Evolutionary conservation across 2,113 vertebrate species (phyloP), one percentile per base, ranked within the genome.

Genomic region (Chloropsis hardwickii): DNA sequence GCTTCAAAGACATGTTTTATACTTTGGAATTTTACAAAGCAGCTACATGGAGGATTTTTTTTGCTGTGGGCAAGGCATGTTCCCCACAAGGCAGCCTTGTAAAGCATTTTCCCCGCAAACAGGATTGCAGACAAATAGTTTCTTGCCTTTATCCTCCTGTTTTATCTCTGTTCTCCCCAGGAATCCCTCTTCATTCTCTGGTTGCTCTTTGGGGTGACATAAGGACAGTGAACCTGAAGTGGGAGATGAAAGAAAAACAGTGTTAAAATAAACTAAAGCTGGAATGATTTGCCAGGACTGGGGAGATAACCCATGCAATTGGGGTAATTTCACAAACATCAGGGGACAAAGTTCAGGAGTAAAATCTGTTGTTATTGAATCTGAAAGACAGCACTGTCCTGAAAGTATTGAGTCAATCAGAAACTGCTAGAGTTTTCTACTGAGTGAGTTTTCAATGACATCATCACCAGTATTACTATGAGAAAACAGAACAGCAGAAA

Each of bases 1-100:
- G 31, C 73, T 94, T 96, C 90, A 94, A 86, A 97, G 40, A 64
- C 1, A 1, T 33, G 60, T 84, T 94, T 92, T 83, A 42, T 81
- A 64, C 90, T 83, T 78, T 18, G 61, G 65, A 83, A 74, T 81
- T 96, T 92, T 95, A 87, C 73, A 87, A 72, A 92, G 89, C 78
- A 79, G 88, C 72, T 86, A 28, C 50, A 14, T 27, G 45, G 53
- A 94, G 50, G 50, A 37, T 40, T 94, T 94, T 94, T 94, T 93
- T 91, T 74, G 57, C 72, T 64, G 2, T 71, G 64, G 82, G 53
- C 65, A 71, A 70, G 44, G 44, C 44, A 77, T 44, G n/a, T 81
- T 94, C 60, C 74, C 72, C n/a, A 67, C 86, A 67, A 94, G 61
- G 90, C 71, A 88, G 85, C 73, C 62, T 94, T 77, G 54, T 91